Conservation (phyloP, 2,113 vertebrate genomes). For the Gymnocephalus cernua region DNA sequence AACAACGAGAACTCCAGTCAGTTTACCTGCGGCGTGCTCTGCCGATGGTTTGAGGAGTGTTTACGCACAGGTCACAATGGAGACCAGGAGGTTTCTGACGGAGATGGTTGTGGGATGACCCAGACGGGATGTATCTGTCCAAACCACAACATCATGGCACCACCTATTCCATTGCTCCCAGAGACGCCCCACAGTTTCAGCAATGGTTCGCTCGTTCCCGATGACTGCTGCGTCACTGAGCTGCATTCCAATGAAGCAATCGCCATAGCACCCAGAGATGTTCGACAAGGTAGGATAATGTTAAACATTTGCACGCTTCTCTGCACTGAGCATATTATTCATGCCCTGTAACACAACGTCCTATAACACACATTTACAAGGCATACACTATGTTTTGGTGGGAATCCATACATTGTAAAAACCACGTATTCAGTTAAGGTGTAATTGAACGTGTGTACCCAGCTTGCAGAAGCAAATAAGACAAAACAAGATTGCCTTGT, state of each 20-base stretch:
- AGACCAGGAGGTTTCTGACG: conserved; percentile 61
- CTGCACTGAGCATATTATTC: background rate
- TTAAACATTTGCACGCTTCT: background rate
- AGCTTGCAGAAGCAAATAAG: conserved; percentile 2
- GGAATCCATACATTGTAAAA: background rate
- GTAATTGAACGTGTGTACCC: background rate
- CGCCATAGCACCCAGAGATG: conserved; percentile 89
- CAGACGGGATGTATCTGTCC: conserved; percentile 95
- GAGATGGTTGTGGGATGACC: conserved; percentile 89
- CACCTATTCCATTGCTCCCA: conserved; percentile 78
- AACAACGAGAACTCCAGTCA: conserved; percentile 99
- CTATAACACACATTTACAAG: background rate
- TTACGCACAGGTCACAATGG: conserved; percentile 83
- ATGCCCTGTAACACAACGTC: background rate
- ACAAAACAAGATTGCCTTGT: conserved; percentile 32
- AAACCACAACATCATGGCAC: conserved; percentile 81
- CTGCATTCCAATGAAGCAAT: conserved; percentile 91
- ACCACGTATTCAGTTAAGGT: too few species aligned
- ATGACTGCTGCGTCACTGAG: conserved; percentile 91
- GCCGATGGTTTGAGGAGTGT: conserved; percentile 97
- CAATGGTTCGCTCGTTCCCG: conserved; percentile 85
- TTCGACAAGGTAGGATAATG: conserved; percentile 89
- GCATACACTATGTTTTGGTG: fast-evolving
- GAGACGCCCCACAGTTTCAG: conserved; percentile 85
- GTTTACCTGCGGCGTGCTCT: conserved; percentile 97